phyloP scores from a whole-genome alignment of 2,797 vertebrate genomes.

The Intellagama lesueurii region DNA sequence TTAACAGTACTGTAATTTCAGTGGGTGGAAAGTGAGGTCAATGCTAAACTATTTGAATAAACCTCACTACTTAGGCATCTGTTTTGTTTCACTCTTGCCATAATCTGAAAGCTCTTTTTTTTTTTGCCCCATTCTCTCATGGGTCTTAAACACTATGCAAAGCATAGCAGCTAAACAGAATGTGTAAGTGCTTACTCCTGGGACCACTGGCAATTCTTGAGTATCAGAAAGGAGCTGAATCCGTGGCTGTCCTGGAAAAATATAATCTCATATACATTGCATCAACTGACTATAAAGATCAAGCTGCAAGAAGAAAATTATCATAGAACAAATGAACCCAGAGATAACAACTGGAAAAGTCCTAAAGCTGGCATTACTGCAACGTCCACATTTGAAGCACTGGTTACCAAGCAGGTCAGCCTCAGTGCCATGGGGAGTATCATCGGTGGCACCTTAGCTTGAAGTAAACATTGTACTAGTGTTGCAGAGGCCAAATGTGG shows the following conservation, averaged over 20 bases:
- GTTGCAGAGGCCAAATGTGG: neutral
- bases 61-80: slow-evolving; percentile 23
- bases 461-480: neutral
- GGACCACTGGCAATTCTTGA: neutral
- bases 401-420: neutral
- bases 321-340: slow-evolving; percentile 9
- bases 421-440: neutral
- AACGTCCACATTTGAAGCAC: neutral
- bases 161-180: slow-evolving; percentile 9
- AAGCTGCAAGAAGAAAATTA: neutral
- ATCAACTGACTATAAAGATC: slow-evolving; percentile 8
- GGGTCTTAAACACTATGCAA: neutral
- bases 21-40: slow-evolving; percentile 30
- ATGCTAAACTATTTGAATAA: slow-evolving; percentile 43
- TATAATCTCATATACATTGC: slow-evolving; percentile 18
- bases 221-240: neutral
- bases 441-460: neutral
- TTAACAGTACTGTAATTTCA: slow-evolving; percentile 31
- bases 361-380: neutral
- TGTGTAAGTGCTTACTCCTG: neutral
- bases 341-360: neutral
- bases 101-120: slow-evolving; percentile 15
- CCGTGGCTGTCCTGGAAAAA: neutral
- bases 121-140: slow-evolving; percentile 17
- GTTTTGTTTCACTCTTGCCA: slow-evolving; percentile 31